A percentile compares a stretch with the other conserved stretches of the same genome.
phyloP scores from a whole-genome alignment of 1,140 invertebrate species.

The Cydia splendana region DNA sequence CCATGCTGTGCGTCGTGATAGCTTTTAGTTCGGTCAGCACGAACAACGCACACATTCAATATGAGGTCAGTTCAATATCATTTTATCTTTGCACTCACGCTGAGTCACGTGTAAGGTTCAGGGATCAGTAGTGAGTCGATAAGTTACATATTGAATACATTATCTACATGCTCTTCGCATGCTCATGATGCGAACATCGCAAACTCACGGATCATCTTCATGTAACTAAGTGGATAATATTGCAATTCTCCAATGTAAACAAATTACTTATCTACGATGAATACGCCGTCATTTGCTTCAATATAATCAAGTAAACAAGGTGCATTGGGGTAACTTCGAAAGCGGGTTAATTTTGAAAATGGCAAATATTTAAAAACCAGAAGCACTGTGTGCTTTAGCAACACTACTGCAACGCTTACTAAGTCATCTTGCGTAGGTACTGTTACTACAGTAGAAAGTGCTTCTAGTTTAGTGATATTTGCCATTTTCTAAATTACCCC shows the following conservation, averaged over 20 bases:
- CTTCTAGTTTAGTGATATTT: too few species aligned
- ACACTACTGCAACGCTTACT: too few species aligned
- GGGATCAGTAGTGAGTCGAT: slow-evolving; percentile 15
- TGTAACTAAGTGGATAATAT: slow-evolving; percentile 3
- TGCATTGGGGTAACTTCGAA: too few species aligned
- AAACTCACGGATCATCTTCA: slow-evolving; percentile 1
- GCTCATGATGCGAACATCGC: background rate
- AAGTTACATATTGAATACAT: background rate
- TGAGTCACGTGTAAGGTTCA: slow-evolving; percentile 31
- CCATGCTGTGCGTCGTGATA: background rate
- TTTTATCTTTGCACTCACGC: slow-evolving; percentile 26
- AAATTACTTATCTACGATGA: background rate
- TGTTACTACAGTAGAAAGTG: too few species aligned
- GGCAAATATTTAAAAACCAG: too few species aligned
- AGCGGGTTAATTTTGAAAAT: too few species aligned
- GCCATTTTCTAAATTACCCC: too few species aligned
- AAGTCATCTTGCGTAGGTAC: too few species aligned
- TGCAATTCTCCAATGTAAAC: background rate
- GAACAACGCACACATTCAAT: background rate
- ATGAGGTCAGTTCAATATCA: slow-evolving; percentile 18
- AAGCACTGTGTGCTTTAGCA: too few species aligned
- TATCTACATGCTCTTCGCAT: background rate
- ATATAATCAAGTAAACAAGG: background rate
- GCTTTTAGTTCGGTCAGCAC: background rate
- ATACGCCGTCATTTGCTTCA: background rate